Percentiles rank a stretch among this genome's conserved stretches.
Evolutionary conservation across 2,888 invertebrate species (phyloP).

Genomic region (Macaria liturata): DNA sequence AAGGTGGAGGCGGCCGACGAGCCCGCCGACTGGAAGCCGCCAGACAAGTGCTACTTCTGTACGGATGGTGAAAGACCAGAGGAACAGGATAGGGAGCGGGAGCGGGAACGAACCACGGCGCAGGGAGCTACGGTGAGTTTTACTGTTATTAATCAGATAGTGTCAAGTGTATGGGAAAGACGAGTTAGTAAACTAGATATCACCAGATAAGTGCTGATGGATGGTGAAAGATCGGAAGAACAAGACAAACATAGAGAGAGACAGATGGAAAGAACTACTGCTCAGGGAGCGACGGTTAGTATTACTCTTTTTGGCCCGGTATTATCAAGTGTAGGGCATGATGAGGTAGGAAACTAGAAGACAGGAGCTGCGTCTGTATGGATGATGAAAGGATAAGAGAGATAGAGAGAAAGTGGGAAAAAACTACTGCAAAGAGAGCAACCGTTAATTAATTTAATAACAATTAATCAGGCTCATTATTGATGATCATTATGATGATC

Average conservation of each 20-base stretch:
- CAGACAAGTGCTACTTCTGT: constrained; percentile 93
- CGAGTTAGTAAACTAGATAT: constrained; percentile 89
- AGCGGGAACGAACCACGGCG: constrained; percentile 39
- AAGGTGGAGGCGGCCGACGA: constrained; percentile 69
- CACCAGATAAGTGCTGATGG: constrained; percentile 91
- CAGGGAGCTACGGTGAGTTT: constrained; percentile 53
- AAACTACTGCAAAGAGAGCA: constrained; percentile 53
- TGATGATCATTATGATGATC: no score
- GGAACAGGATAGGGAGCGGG: constrained; percentile 44
- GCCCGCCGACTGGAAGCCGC: constrained; percentile 90
- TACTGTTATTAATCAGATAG: no score
- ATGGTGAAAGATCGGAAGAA: constrained; percentile 57
- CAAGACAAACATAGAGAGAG: constrained; percentile 44
- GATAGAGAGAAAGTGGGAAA: no score
- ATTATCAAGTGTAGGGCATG: constrained; percentile 66
- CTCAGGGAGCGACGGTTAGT: constrained; percentile 55
- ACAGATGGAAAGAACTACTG: no score
- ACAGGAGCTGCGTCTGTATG: constrained; percentile 92
- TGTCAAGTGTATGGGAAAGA: constrained; percentile 66
- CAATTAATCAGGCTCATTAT: no score
- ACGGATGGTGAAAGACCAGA: constrained; percentile 67
- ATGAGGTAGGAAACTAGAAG: constrained; percentile 88
- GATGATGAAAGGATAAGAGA: constrained; percentile 63
- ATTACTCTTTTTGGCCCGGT: no score
- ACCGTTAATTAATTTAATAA: no score